phyloP scores from a whole-genome alignment of 1,140 invertebrate species.

The Drosophila repletoides region DNA sequence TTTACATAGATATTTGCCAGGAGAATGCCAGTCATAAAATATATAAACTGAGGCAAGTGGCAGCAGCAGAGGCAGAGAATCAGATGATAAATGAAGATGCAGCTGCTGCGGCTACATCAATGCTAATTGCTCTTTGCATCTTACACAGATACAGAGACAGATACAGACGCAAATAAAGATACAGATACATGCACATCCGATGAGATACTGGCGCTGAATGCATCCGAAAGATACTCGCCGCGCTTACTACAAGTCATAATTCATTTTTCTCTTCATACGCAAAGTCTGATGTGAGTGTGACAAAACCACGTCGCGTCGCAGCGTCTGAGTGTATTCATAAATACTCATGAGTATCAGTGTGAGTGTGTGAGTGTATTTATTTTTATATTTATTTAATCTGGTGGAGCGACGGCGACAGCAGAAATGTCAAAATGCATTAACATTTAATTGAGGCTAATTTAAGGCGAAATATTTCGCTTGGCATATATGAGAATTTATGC shows the following conservation, averaged over 20 bases:
- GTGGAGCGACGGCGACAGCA: conserved; percentile 35
- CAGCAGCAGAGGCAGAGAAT: conserved; percentile 5
- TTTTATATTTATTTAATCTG: conserved; percentile 36
- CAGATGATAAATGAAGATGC: conserved; percentile 73
- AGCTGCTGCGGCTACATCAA: conserved; percentile 76
- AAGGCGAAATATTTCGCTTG: conserved; percentile 79
- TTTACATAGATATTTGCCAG: conserved; percentile 62
- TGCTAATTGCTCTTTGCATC: conserved; percentile 74
- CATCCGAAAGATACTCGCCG: conserved; percentile 43
- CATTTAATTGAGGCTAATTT: conserved; percentile 83
- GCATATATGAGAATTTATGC: conserved; percentile 79
- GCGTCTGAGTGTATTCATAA: conserved; percentile 14
- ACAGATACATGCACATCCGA: conserved; percentile 6
- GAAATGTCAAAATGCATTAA: conserved; percentile 82
- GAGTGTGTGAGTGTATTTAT: conserved; percentile 36
- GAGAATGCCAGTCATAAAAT: conserved; percentile 64
- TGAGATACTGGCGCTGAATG: conserved; percentile 26
- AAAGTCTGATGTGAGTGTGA: conserved; percentile 31
- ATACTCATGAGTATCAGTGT: no score
- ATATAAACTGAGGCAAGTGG: conserved; percentile 43
- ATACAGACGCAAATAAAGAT: no score
- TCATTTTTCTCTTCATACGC: conserved; percentile 54
- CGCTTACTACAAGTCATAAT: conserved; percentile 61
- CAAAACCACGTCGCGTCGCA: neutral
- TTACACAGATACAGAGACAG: conserved; percentile 50